Base-by-base conservation (phyloP, 2,888 invertebrate species). In the Ectobius pallidus region DNA sequence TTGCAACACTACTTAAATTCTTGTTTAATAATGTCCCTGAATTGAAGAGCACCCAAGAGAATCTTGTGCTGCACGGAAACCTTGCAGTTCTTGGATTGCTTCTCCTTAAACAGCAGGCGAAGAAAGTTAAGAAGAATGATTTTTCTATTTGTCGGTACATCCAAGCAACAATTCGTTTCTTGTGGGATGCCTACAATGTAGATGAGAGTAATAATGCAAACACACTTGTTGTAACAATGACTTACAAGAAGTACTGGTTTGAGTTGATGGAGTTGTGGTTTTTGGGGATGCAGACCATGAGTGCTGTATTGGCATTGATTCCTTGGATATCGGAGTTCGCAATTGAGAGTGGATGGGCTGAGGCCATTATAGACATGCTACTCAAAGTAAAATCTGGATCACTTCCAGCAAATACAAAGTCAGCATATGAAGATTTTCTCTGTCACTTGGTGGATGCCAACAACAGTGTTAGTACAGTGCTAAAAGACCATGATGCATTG, bases 191-290 rank as follows among this genome's bases (percentile, higher is more conserved):
- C 0, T 95, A 94, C 82, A 93, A 89, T 79, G 90, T 95, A 73
- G 96, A 96, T 80, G 95, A 96, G 81, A 92, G 93, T 16, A 93
- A 91, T 81, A 93, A 95, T 81, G 92, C 92, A 0, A 90, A 88
- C 11, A 91, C 92, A 69, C 84, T 96, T 73, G 94, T 95, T 1
- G 93, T 96, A 0, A 89, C 95, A 1, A 92, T 94, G 85, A 86
- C 90, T 2, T 96, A 96, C 82, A 94, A 95, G 80, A 92, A 93
- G 81, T 87, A 90, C 79, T 96, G 96, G 96, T 90, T 90, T 85
- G 95, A 96, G 81, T 87, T 96, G 73, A 92, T 92, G 81, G 96
- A 96, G 80, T 84, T 96, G 16, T 96, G 96, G 96, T 96, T 95
- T 83, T 85, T 96, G 75, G 96, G 96, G 25, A 95, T 96, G 94